A percentile compares a stretch with the other conserved stretches of the same genome.
Conservation (phyloP, 2,113 vertebrate genomes). For the Otocyon megalotis region DNA sequence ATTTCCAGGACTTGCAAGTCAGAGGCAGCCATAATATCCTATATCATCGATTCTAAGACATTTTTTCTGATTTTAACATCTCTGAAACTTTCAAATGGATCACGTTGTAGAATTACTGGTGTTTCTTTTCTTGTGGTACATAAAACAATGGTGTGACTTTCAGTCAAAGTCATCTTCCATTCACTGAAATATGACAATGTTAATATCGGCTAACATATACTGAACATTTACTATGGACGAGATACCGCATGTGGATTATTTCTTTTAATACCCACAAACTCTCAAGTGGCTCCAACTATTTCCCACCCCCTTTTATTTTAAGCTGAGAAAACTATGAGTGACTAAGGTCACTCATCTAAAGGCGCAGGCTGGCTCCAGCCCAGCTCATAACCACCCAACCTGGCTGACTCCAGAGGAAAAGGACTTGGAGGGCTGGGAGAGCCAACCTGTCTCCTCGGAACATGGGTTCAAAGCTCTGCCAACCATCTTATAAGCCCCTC, state of each 20-base stretch:
- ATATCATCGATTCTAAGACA: background rate
- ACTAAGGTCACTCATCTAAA: background rate
- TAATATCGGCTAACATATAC: background rate
- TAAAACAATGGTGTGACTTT: slow-evolving; percentile 24
- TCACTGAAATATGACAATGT: background rate
- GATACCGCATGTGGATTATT: background rate
- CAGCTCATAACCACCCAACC: background rate
- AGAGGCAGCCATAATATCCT: background rate
- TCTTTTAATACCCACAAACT: background rate
- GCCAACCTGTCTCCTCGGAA: background rate
- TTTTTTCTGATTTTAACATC: slow-evolving; percentile 20
- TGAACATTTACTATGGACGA: background rate
- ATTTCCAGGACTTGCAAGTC: slow-evolving; percentile 50
- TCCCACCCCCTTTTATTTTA: background rate
- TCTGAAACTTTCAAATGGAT: slow-evolving; percentile 39
- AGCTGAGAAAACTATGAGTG: background rate
- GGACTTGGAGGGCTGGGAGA: background rate
- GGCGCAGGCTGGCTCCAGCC: background rate
- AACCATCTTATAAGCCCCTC: background rate
- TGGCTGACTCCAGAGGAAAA: background rate
- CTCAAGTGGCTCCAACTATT: background rate
- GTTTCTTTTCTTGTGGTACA: slow-evolving; percentile 16
- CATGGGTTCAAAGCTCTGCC: background rate
- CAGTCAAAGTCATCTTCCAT: background rate
- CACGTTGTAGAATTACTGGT: background rate